Base-by-base conservation (phyloP, 2,113 vertebrate genomes). In the Caranx melampygus region DNA sequence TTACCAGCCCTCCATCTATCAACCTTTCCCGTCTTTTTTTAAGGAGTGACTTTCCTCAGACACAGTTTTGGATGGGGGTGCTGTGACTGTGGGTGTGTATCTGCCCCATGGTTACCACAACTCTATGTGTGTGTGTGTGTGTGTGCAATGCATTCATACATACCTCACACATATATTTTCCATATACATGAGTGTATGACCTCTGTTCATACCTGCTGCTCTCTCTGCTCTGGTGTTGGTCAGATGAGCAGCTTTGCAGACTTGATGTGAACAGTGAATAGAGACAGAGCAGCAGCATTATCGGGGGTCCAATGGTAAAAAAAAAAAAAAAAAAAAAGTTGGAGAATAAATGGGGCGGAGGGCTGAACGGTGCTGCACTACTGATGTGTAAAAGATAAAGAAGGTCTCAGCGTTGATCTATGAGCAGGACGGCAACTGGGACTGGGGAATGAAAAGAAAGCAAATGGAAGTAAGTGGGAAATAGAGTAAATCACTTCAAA, bases 321-420 rank as follows among this genome's bases (percentile, higher is more conserved):
- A 57, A 72, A 60, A 94, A 74, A 18, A 81, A 65, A 82, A 66
- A 55, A 63, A 59, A 94, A 75, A n/a, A 5, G 62, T n/a, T 4
- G 67, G 88, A 60, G 89, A 95, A 95, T 95, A 95, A 96, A 96
- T 95, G 97, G 92, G 94, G 91, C 92, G 92, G 90, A 82, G 88
- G 92, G 90, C 91, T 88, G 92, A 94, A 94, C 92, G 86, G 93
- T 85, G 91, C 94, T 87, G 94, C 93, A 92, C 94, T 94, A 94
- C 95, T 96, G 96, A 96, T 96, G 96, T 97, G 96, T 95, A 96
- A 96, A 97, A 96, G 96, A 97, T 97, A 96, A 96, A 97, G 96
- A 96, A 95, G 95, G 94, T 88, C 81, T 79, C 74, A 71, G 80
- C 72, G 10, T 60, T 92, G 87, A 90, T 92, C 79, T 87, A 91